phyloP scores from a whole-genome alignment of 2,113 vertebrate genomes.

The Danionella cerebrum region DNA sequence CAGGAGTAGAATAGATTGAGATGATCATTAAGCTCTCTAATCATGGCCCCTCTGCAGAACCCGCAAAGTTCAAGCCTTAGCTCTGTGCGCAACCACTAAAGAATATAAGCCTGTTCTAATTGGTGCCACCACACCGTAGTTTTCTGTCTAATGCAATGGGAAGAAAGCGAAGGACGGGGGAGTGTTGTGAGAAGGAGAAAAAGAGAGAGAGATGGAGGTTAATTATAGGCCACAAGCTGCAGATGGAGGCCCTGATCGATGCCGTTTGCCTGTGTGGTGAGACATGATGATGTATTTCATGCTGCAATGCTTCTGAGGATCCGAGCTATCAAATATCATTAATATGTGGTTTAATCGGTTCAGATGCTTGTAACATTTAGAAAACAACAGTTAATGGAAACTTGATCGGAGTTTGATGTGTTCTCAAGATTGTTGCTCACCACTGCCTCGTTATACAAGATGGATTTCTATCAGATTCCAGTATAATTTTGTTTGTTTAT shows the following conservation, averaged over 20 bases:
- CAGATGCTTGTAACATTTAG: background rate
- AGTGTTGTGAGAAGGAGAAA: background rate
- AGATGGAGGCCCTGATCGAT: background rate
- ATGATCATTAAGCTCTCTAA: background rate
- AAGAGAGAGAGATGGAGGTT: background rate
- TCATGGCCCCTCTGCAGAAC: constrained; percentile 15
- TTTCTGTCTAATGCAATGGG: constrained; percentile 8
- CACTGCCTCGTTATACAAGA: background rate
- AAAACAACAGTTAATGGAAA: background rate
- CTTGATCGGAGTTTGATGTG: background rate
- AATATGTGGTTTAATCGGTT: background rate
- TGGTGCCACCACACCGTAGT: constrained; percentile 6
- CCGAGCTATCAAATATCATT: background rate
- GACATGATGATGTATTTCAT: background rate
- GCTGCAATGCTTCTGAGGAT: background rate
- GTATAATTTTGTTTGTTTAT: background rate
- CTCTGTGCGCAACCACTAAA: background rate
- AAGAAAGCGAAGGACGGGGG: background rate
- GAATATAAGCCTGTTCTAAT: constrained; percentile 26
- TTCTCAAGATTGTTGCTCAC: background rate
- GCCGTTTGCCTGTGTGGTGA: background rate
- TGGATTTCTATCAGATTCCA: background rate
- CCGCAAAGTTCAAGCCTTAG: constrained; percentile 8
- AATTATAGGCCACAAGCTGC: constrained; percentile 17
- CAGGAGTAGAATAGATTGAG: background rate